A percentile compares a stretch with the other conserved stretches of the same genome.
These are phyloP conservation scores for Aphaenogaster ashmeadi DNA, from an alignment of 1,140 invertebrate species.

Conservation along the genomic window DNA sequence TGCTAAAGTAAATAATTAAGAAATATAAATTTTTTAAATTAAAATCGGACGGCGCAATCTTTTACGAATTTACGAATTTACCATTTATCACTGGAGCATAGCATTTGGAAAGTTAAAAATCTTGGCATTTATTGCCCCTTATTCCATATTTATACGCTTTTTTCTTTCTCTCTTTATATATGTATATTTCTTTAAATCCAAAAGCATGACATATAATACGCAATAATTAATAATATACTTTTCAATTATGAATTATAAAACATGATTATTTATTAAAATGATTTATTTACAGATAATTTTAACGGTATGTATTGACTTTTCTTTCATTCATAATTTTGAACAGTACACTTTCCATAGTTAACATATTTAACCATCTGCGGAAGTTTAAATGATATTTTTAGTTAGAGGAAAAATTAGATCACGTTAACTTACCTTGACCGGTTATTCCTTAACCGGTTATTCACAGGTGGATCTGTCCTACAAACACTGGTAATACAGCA, in stretches of 20 bases:
- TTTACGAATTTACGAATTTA: not conserved
- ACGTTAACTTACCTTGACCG: not conserved
- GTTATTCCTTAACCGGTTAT: not conserved
- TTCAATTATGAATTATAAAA: not conserved
- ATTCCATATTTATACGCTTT: not conserved
- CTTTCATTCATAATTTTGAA: not conserved
- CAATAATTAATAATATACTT: not conserved
- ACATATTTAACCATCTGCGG: not conserved
- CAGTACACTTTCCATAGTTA: conserved; percentile 6
- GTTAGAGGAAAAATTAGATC: not conserved
- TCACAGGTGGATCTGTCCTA: not conserved
- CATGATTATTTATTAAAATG: conserved; percentile 2
- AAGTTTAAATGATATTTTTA: conserved; percentile 16
- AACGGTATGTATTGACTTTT: not conserved
- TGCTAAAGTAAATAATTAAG: not conserved
- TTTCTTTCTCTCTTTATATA: not conserved
- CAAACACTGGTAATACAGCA: not conserved
- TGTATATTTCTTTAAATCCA: not conserved
- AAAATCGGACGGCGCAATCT: not conserved
- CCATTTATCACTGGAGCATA: not conserved
- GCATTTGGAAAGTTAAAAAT: not conserved
- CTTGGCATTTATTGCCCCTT: not conserved
- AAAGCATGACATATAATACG: not conserved
- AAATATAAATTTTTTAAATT: not conserved
- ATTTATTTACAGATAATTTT: not conserved